Conservation (phyloP, 2,113 vertebrate genomes). For the Tetrao urogallus region DNA sequence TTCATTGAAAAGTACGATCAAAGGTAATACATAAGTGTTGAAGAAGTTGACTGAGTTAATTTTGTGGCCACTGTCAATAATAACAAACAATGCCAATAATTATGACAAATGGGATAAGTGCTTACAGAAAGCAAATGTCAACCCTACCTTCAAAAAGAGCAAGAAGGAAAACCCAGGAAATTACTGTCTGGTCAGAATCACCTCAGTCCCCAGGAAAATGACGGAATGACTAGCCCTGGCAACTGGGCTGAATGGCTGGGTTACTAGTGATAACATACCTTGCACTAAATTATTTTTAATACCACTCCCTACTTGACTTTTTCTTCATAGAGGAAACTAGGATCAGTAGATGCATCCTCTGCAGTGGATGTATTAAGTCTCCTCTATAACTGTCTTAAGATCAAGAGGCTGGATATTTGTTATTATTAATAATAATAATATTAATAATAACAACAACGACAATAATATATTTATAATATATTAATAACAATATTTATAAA, state of each 20-base stretch:
- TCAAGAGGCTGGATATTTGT: background rate
- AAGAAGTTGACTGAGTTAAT: background rate
- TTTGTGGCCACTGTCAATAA: background rate
- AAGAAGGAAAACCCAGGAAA: background rate
- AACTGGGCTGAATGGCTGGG: background rate
- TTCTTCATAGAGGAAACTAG: background rate
- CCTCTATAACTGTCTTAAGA: background rate
- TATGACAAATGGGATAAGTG: background rate
- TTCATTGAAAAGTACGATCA: background rate
- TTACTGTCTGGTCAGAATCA: background rate
- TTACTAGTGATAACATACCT: background rate
- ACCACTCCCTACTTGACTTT: background rate
- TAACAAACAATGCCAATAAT: background rate
- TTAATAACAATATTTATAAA: too few species aligned
- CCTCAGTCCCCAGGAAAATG: background rate
- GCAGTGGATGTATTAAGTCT: background rate
- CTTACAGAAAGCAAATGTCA: background rate
- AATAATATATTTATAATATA: too few species aligned
- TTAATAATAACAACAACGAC: too few species aligned
- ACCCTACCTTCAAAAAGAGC: background rate
- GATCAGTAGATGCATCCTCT: background rate
- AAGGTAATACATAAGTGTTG: background rate
- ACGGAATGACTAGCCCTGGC: background rate
- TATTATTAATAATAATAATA: background rate
- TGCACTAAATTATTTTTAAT: background rate